Percentiles rank a stretch among this genome's conserved stretches.
These are phyloP conservation scores for Empidonax alnorum DNA, from an alignment of 2,113 vertebrate genomes.

Conservation along the genomic window DNA sequence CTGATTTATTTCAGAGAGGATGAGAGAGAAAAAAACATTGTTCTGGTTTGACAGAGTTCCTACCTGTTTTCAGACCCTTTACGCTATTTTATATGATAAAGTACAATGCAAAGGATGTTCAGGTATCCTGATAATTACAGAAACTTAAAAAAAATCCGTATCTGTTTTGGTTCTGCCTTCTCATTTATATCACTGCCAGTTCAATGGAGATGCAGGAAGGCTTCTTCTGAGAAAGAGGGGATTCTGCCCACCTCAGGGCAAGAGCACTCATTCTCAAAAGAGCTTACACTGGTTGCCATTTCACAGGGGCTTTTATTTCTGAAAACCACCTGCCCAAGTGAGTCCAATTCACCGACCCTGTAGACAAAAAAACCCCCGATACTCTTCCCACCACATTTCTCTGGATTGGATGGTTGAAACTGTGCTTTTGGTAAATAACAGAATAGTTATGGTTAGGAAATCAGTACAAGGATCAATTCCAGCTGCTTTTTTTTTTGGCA, in stretches of 20 bases:
- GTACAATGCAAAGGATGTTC: background rate
- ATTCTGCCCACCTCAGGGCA: background rate
- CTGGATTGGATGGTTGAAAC: background rate
- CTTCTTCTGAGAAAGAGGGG: background rate
- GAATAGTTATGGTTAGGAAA: background rate
- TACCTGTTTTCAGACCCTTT: background rate
- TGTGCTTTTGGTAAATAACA: background rate
- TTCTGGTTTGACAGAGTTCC: background rate
- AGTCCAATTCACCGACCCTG: background rate
- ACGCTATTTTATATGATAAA: background rate
- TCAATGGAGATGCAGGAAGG: background rate
- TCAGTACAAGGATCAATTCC: background rate
- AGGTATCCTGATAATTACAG: background rate
- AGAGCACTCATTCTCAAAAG: background rate
- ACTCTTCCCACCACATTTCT: background rate
- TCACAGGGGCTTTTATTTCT: background rate
- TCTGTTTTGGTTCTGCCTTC: background rate
- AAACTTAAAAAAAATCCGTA: background rate
- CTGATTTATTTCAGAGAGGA: background rate
- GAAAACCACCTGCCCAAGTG: background rate
- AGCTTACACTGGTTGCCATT: background rate
- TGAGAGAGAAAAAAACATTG: background rate
- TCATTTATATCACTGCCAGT: background rate
- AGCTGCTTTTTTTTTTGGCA: background rate
- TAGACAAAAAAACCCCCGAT: fast-evolving